Percentiles rank a stretch among this genome's conserved stretches.
Conservation (phyloP, 2,797 vertebrate genomes). For the Stomatorhinus walkeri region DNA sequence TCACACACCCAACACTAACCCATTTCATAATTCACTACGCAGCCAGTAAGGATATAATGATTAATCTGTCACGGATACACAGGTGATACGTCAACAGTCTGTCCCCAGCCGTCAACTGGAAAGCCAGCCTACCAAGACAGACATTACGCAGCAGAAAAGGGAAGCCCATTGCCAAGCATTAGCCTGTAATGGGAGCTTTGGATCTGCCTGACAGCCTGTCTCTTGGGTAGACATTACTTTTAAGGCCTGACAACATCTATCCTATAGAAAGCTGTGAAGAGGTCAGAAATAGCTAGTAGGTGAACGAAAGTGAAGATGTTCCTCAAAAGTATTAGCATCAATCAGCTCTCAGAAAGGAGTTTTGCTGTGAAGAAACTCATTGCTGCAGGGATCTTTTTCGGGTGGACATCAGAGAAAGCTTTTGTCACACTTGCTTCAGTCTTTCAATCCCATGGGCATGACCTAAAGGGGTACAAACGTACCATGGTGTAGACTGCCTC, state of each 20-base stretch:
- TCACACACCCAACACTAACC: neutral
- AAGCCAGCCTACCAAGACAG: conserved; percentile 19
- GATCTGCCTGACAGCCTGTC: conserved; percentile 54
- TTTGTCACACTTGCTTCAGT: neutral
- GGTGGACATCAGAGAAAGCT: neutral
- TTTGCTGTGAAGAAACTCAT: neutral
- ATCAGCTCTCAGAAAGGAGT: neutral
- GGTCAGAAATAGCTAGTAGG: conserved; percentile 55
- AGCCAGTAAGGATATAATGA: neutral
- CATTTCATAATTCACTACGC: conserved; percentile 10
- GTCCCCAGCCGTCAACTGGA: neutral
- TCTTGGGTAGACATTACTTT: conserved; percentile 65
- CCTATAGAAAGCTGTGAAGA: conserved; percentile 70
- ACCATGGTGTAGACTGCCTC: neutral
- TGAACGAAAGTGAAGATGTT: conserved; percentile 51
- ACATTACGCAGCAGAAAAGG: conserved; percentile 30
- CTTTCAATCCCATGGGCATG: neutral
- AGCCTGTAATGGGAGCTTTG: conserved; percentile 54
- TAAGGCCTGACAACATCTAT: conserved; percentile 63
- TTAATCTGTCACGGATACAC: conserved; percentile 11
- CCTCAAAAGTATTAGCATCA: conserved; percentile 45
- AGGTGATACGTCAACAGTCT: conserved; percentile 19
- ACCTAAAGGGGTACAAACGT: neutral
- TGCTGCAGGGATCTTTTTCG: neutral
- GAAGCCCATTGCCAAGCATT: conserved; percentile 36